phyloP scores from a whole-genome alignment of 2,113 vertebrate species.

The Galemys pyrenaicus region DNA sequence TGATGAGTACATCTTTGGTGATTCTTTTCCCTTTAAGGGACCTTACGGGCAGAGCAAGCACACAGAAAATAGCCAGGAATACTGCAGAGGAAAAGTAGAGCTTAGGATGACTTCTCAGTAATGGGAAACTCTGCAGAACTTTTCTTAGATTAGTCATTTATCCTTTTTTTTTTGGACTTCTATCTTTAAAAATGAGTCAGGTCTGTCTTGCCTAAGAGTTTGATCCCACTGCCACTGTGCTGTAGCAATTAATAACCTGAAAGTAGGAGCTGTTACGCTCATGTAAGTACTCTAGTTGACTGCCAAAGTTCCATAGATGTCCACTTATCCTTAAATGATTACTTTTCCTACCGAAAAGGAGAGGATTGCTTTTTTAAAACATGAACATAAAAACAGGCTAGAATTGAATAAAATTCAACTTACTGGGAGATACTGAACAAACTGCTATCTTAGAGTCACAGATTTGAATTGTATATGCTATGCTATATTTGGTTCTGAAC shows the following conservation, averaged over 20 bases:
- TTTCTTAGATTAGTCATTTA: neutral
- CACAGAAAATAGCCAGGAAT: neutral
- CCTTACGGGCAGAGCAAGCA: neutral
- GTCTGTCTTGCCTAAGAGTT: neutral
- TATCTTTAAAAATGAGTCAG: neutral
- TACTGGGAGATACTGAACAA: no score
- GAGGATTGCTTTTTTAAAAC: neutral
- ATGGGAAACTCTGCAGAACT: neutral
- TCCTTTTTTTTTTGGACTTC: neutral
- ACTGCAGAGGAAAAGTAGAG: neutral
- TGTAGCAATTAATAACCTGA: neutral
- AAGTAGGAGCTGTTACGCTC: neutral
- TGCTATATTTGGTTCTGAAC: neutral
- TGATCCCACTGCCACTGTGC: neutral
- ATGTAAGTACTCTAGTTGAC: accelerated
- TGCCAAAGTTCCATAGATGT: neutral
- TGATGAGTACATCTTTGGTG: neutral
- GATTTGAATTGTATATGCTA: neutral
- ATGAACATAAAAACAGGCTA: neutral
- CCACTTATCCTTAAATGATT: neutral
- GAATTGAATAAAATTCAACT: no score
- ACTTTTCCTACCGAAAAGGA: neutral
- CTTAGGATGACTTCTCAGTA: neutral
- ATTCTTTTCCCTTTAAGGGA: neutral
- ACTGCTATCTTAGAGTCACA: neutral